Evolutionary conservation across 2,113 vertebrate species (phyloP), one percentile per base, ranked within the genome.

Genomic region (Actenoides hombroni): DNA sequence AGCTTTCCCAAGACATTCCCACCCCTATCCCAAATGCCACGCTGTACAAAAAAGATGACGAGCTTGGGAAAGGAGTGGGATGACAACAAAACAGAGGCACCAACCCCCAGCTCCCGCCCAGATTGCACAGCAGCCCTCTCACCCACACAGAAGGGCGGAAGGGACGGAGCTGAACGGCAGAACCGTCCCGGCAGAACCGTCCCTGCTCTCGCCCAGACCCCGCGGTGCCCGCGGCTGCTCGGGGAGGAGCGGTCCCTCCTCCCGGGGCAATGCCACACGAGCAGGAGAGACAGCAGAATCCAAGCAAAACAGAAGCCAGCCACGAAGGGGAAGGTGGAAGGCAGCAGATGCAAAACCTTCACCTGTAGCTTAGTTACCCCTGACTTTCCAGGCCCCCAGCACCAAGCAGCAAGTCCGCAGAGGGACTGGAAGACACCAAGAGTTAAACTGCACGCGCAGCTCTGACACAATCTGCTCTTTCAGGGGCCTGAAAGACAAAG

Each of bases 61-160:
- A 14, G 76, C 95, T 84, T 95, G 88, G 95, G 96, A 96, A 95
- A 95, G 92, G 84, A 96, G 79, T 96, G 91, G 95, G 94, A 94
- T 65, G 90, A 77, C 93, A 95, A 68, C 77, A 63, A 48, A 94
- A 60, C 78, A 91, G 21, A 79, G 65, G 5, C 61, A 79, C 40
- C 59, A 37, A 87, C 57, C 71, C 40, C 87, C 71, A 11, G 89
- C 64, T 79, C 68, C 84, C 60, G 11, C 68, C 90, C 75, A 71
- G 92, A 77, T 80, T 42, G 64, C 80, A 31, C 8, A 69, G 77
- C 59, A 5, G 15, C 4, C 39, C 86, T 78, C 93, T 71, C 90
- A 60, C 92, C 96, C 94, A 97, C 88, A 63, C 71, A 46, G 31
- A 61, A 13, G 77, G 15, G 24, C 64, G 8, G 33, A 3, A 17